Evolutionary conservation across 2,113 vertebrate species (phyloP), one percentile per base, ranked within the genome.

Genomic region (Felis chaus): DNA sequence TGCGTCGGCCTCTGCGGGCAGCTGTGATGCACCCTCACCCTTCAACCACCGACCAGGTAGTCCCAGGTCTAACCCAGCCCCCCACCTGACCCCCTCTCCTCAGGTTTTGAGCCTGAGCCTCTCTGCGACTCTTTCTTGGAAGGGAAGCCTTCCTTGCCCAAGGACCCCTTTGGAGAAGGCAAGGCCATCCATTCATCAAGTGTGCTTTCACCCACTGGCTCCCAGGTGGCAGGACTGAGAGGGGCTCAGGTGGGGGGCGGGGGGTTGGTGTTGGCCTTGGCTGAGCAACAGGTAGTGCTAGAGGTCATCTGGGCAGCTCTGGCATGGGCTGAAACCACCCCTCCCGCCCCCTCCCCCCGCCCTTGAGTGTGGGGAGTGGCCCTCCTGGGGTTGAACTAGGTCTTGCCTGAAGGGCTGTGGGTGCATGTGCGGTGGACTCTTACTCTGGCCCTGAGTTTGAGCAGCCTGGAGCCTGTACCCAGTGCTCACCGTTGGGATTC

Each of bases 41-140:
- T 98, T 99, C 99, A 96, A 99, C 98, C 99, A 99, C 98, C 99
- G 99, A 98, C 99, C 99, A 98, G 99, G 99, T 99, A 99, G 98
- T 66, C 91, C 74, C 68, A 19, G 65, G 65, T 80, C 45, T 45
- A 45, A 45, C 45, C 88, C 94, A 36, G 4, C 33, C 55, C 81
- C 81, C n/a, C 19, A 21, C 45, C 53, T 1, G 33, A 23, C 18
- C 65, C 53, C 21, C 45, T 66, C 41, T 92, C 79, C 94, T 96
- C 88, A 90, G 88, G 65, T 76, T 69, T 57, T 57, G 90, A 87
- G 39, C 69, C 80, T 78, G 53, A 96, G 69, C 91, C 92, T 88
- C 86, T 93, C 36, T 94, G 95, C 83, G 73, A 95, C 63, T 79
- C 63, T 89, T 85, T 84, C 87, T 89, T 89, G 71, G 96, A 98